Base-by-base conservation (phyloP, 2,888 invertebrate species). In the Troides oblongomaculatus region DNA sequence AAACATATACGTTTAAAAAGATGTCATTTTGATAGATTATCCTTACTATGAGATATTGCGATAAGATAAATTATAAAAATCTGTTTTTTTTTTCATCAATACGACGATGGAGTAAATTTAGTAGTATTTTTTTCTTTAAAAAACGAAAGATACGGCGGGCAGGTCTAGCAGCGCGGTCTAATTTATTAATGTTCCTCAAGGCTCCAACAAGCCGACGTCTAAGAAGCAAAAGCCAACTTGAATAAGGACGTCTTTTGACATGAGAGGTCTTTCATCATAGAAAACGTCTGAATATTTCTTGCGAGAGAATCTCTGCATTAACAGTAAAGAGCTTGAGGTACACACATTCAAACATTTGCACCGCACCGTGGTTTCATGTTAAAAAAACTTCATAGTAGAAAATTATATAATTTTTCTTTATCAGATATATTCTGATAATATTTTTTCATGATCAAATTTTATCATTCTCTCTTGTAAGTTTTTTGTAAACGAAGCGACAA, bases 261-360 rank as follows among this genome's bases (percentile, higher is more conserved):
- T 56, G 46, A 64, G 78, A 61, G 64, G 68, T 72, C 69, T 72
- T 78, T 78, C 73, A 80, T 83, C 80, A 82, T 76, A 76, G 73
- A 78, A 71, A 74, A 76, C 75, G 76, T 75, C 73, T 76, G 78
- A 79, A 79, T 82, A 82, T 84, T 82, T 79, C 80, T 79, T 79
- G 81, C 77, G 73, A 84, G 80, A 84, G 78, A 77, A 75, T 74
- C 77, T 77, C 76, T 77, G 79, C 73, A 76, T 75, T 78, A 79
- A 77, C 78, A 79, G 71, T 79, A 80, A 81, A 84, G 80, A 70
- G 81, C 78, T 79, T 83, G 80, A 81, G 74, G 78, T 76, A 75
- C 61, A 46, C 21, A 64, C 61, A 5, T 30, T 30, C 30, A 43
- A 50, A 67, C 62, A 36, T 60, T 25, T 60, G n/a, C 66, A 53